Conservation (phyloP, 1,140 invertebrate species). For the Campoletis sonorensis region DNA sequence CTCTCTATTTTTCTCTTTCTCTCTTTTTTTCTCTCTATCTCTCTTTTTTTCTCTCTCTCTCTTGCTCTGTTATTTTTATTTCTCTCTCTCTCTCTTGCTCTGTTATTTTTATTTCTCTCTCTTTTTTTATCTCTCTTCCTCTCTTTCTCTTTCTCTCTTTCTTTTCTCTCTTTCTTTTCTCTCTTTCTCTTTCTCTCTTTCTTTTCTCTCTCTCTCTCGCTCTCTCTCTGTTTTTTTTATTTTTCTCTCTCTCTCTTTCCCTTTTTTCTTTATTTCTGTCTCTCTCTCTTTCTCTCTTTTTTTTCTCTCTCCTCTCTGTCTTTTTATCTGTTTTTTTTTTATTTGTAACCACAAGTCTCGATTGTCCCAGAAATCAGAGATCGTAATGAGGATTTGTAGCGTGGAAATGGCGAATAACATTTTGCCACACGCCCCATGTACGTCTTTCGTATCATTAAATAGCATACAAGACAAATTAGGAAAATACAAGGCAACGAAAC, state of each 20-base stretch:
- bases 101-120: too few species aligned
- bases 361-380: slow-evolving; percentile 35
- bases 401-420: slow-evolving; percentile 6
- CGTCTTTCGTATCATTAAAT: slow-evolving; percentile 4
- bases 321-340: too few species aligned
- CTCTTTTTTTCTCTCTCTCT: slow-evolving; percentile 1
- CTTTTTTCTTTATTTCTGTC: background rate
- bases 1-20: slow-evolving; percentile 16
- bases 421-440: slow-evolving; percentile 2
- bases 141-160: background rate
- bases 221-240: background rate
- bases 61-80: too few species aligned
- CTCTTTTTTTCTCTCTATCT: background rate
- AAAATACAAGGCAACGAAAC: background rate
- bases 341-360: slow-evolving; percentile 5
- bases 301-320: background rate
- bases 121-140: slow-evolving; percentile 8
- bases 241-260: slow-evolving; percentile 14
- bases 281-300: slow-evolving; percentile 11
- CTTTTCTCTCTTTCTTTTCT: too few species aligned
- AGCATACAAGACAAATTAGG: background rate
- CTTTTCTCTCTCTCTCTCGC: slow-evolving; percentile 1
- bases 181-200: slow-evolving; percentile 18
- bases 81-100: slow-evolving; percentile 16
- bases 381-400: slow-evolving; percentile 1